Conservation (phyloP, 2,797 vertebrate genomes). For the Pampus argenteus region DNA sequence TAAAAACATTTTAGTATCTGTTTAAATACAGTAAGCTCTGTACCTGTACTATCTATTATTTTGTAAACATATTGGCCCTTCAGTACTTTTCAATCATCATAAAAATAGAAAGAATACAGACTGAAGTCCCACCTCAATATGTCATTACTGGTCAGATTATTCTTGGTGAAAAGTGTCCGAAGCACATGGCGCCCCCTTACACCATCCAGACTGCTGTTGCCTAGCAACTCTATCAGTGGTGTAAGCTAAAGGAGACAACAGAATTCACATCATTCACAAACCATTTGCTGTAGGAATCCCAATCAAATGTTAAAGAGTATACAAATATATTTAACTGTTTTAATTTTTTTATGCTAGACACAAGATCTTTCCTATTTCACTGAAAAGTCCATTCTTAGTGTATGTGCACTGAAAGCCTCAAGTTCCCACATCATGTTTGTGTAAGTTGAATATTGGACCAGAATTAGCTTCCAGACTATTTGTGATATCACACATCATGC, state of each 20-base stretch:
- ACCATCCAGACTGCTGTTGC: constrained; percentile 87
- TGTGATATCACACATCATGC: no score
- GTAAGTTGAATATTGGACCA: no score
- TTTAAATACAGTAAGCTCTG: background rate
- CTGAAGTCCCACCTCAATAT: constrained; percentile 81
- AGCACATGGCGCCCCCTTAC: constrained; percentile 89
- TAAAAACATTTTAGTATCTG: background rate
- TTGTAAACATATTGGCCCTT: background rate
- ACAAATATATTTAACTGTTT: no score
- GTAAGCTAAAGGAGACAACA: constrained; percentile 80
- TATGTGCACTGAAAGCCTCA: no score
- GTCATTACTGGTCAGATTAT: constrained; percentile 82
- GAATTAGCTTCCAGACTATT: no score
- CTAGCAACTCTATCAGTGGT: constrained; percentile 88
- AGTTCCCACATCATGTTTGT: no score
- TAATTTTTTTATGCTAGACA: no score
- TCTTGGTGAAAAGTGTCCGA: constrained; percentile 85
- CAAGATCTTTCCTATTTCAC: no score
- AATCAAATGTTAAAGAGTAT: no score
- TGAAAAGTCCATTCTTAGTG: no score
- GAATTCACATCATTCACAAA: background rate
- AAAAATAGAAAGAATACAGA: background rate
- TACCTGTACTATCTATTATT: background rate
- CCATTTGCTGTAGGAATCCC: background rate
- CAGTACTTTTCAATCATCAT: background rate